Percentiles rank a stretch among this genome's conserved stretches.
These are phyloP conservation scores for Cnemophilus loriae DNA, from an alignment of 2,113 vertebrate species.

Conservation along the genomic window DNA sequence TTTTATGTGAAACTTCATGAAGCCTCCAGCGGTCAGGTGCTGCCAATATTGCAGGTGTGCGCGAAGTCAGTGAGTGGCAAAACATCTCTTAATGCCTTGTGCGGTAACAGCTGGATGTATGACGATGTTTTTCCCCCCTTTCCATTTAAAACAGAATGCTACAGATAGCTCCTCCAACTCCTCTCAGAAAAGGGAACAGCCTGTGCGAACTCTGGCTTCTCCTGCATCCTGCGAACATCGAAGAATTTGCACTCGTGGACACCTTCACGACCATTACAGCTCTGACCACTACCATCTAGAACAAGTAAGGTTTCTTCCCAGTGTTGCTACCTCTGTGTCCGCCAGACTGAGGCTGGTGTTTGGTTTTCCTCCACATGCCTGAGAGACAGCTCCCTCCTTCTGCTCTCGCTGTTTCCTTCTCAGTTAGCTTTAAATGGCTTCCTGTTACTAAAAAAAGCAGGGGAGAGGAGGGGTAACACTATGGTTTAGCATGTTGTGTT, in stretches of 20 bases:
- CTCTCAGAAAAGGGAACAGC: conserved; percentile 80
- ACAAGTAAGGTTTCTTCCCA: conserved; percentile 76
- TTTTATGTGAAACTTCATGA: background rate
- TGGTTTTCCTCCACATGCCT: background rate
- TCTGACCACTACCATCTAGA: conserved; percentile 89
- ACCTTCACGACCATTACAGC: conserved; percentile 83
- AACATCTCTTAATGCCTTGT: background rate
- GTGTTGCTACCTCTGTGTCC: background rate
- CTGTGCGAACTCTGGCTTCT: conserved; percentile 82
- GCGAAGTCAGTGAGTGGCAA: background rate
- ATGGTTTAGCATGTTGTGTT: background rate
- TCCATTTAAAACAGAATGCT: conserved; percentile 69
- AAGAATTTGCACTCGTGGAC: conserved; percentile 85
- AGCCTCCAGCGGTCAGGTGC: background rate
- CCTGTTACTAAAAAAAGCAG: background rate
- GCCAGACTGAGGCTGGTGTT: background rate
- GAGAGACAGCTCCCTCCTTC: background rate
- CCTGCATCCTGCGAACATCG: conserved; percentile 86
- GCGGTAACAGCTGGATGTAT: background rate
- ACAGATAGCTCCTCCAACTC: conserved; percentile 85
- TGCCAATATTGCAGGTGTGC: background rate
- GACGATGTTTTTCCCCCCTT: background rate
- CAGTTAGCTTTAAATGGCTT: background rate
- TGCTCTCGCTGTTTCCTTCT: background rate
- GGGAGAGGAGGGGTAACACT: background rate